Evolutionary conservation across 2,888 invertebrate genomes (phyloP).

Genomic region (Allolobophora icterica): DNA sequence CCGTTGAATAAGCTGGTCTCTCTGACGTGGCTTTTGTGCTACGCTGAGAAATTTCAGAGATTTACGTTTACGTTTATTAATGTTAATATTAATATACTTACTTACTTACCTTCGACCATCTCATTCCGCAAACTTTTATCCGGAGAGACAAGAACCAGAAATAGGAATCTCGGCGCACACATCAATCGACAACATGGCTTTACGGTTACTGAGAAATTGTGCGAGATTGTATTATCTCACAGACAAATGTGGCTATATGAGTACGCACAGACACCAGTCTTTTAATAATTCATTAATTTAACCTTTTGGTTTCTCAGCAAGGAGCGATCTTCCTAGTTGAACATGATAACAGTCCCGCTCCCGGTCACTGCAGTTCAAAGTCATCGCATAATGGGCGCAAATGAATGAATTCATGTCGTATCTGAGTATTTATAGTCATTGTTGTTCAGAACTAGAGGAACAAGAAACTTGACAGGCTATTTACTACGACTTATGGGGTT

Average conservation of each 20-base stretch:
- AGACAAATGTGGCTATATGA: slow-evolving; percentile 17
- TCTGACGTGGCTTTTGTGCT: no score
- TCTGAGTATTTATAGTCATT: background rate
- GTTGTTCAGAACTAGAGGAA: background rate
- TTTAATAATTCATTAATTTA: background rate
- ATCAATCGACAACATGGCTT: background rate
- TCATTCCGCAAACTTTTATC: background rate
- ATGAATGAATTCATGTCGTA: background rate
- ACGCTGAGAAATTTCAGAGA: no score
- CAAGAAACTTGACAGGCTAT: no score
- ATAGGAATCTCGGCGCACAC: background rate
- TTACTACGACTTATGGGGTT: background rate
- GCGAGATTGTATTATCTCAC: background rate
- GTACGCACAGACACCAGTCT: background rate
- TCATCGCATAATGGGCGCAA: background rate
- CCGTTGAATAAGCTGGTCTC: no score
- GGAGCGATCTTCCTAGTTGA: background rate
- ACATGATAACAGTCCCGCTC: background rate
- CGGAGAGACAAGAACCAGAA: background rate
- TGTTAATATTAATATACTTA: no score
- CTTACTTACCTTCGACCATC: background rate
- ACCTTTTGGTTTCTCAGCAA: background rate
- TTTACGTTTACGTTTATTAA: no score
- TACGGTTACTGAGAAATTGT: background rate
- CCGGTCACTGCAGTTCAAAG: background rate